Evolutionary conservation across 2,113 vertebrate species (phyloP).

Genomic region (Lampris megalopsis): DNA sequence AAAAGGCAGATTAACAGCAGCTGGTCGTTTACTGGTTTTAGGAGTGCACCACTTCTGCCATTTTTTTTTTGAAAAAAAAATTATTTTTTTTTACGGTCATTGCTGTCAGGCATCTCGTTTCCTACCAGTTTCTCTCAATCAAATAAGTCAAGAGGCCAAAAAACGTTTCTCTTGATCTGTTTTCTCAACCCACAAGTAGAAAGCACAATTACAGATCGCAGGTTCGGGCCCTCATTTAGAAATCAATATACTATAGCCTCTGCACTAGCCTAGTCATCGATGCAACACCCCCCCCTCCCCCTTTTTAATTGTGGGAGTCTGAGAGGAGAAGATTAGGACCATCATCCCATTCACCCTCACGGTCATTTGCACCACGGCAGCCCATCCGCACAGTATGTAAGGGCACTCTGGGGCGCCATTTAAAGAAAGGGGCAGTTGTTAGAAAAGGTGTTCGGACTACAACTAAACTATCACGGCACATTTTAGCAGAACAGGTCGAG

Average conservation of each 20-base stretch:
- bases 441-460: slow-evolving; percentile 13
- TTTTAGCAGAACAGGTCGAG: slow-evolving; percentile 48
- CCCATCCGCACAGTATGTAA: neutral
- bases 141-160: neutral
- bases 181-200: slow-evolving; percentile 6
- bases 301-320: neutral
- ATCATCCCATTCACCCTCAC: neutral
- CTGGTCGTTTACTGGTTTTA: slow-evolving; percentile 5
- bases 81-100: slow-evolving; percentile 2
- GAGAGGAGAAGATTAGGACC: slow-evolving; percentile 11
- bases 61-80: neutral
- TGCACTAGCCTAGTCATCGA: neutral
- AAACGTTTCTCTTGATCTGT: neutral
- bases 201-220: neutral
- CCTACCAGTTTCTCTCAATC: neutral
- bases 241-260: neutral
- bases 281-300: neutral
- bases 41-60: slow-evolving; percentile 11
- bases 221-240: neutral
- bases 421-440: neutral
- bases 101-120: slow-evolving; percentile 18
- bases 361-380: neutral
- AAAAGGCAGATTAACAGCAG: neutral
- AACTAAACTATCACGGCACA: neutral
- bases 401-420: neutral